Evolutionary conservation across 1,140 invertebrate species (phyloP).

Genomic region (Drosophila grimshawi): DNA sequence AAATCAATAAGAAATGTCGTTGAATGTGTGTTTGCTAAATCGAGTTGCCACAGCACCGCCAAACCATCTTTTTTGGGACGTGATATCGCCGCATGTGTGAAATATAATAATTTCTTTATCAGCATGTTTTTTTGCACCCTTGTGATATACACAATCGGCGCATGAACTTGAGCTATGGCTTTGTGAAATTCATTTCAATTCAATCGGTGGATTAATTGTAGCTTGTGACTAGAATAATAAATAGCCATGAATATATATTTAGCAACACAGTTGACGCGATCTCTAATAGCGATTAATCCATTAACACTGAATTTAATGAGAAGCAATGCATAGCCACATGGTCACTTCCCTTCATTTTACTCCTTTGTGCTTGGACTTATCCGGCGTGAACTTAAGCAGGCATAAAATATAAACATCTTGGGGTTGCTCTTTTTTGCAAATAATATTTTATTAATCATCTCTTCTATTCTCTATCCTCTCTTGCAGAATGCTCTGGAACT

Average conservation of each 20-base stretch:
- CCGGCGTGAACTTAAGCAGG: no score
- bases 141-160: slow-evolving; percentile 6
- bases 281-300: neutral
- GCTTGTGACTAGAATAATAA: slow-evolving; percentile 21
- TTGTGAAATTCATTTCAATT: slow-evolving; percentile 3
- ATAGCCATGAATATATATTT: slow-evolving; percentile 11
- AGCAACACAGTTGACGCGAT: neutral
- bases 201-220: slow-evolving; percentile 3
- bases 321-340: neutral
- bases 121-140: slow-evolving; percentile 32
- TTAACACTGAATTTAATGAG: neutral
- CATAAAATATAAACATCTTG: no score
- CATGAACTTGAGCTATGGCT: slow-evolving; percentile 26
- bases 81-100: slow-evolving; percentile 53
- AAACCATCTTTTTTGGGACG: slow-evolving; percentile 18
- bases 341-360: no score
- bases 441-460: neutral
- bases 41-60: slow-evolving; percentile 16
- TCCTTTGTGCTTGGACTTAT: no score
- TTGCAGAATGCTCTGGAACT: slow-evolving; percentile 97
- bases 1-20: slow-evolving; percentile 3
- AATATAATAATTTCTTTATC: slow-evolving; percentile 42
- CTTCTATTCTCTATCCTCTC: slow-evolving; percentile 56
- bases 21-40: slow-evolving; percentile 12
- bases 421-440: no score